These are phyloP conservation scores for Drosophila novamexicana DNA, from an alignment of 1,140 invertebrate species.

Conservation along the genomic window DNA sequence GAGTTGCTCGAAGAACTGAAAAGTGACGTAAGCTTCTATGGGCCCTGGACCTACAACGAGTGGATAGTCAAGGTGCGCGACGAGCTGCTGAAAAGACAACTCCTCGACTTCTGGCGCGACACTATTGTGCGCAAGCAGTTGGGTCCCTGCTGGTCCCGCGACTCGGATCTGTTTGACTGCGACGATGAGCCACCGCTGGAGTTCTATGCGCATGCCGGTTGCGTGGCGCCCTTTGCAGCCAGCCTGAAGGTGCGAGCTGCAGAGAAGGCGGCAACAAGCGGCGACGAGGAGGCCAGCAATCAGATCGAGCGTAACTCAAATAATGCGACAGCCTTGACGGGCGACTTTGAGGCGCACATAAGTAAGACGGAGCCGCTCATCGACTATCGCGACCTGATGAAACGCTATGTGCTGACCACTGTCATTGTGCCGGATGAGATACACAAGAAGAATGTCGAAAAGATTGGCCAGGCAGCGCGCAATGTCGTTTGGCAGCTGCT, in stretches of 20 bases:
- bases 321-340: constrained; percentile 41
- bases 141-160: constrained; percentile 73
- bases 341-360: constrained; percentile 56
- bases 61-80: constrained; percentile 73
- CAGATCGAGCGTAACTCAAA: constrained; percentile 11
- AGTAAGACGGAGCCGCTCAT: constrained; percentile 34
- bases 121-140: constrained; percentile 61
- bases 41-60: constrained; percentile 65
- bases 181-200: constrained; percentile 61
- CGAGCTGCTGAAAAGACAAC: constrained; percentile 58
- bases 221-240: constrained; percentile 67
- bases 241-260: constrained; percentile 54
- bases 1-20: constrained; percentile 64
- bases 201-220: constrained; percentile 74
- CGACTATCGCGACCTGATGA: constrained; percentile 63
- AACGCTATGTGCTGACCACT: constrained; percentile 54
- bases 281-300: not conserved
- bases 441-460: constrained; percentile 47
- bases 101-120: constrained; percentile 72
- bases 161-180: constrained; percentile 71
- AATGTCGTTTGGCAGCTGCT: constrained; percentile 60
- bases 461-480: constrained; percentile 45
- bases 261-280: constrained; percentile 1
- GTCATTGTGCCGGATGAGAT: constrained; percentile 52
- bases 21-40: constrained; percentile 67